Evolutionary conservation across 2,113 vertebrate genomes (phyloP).

Genomic region (Syngnathoides biaculeatus): DNA sequence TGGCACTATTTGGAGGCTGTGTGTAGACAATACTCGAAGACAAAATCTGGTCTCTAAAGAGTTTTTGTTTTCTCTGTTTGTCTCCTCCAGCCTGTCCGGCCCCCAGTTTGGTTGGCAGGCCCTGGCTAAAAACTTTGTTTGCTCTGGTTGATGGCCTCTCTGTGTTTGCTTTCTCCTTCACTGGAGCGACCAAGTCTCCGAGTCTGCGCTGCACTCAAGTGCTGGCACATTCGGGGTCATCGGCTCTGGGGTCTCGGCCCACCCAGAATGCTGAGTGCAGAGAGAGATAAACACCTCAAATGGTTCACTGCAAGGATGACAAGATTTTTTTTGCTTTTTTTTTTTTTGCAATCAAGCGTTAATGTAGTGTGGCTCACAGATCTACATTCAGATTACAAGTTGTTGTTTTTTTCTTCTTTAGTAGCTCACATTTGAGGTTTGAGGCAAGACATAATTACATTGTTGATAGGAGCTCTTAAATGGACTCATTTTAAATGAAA

Average conservation of each 20-base stretch:
- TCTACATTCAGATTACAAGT: slow-evolving; percentile 28
- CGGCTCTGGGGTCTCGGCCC: slow-evolving; percentile 44
- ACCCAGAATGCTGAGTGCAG: slow-evolving; percentile 40
- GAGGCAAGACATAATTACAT: slow-evolving; percentile 47
- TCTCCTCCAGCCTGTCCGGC: slow-evolving; percentile 28
- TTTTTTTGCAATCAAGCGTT: slow-evolving; percentile 21
- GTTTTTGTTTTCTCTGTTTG: slow-evolving; percentile 51
- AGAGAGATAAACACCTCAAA: slow-evolving; percentile 36
- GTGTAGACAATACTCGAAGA: slow-evolving; percentile 34
- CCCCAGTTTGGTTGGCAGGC: slow-evolving; percentile 37
- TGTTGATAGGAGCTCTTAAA: no score
- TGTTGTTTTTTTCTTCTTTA: slow-evolving; percentile 23
- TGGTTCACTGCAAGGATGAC: slow-evolving; percentile 20
- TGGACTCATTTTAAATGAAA: not conserved
- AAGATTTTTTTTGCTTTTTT: slow-evolving; percentile 3
- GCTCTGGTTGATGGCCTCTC: slow-evolving; percentile 56
- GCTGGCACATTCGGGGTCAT: slow-evolving; percentile 46
- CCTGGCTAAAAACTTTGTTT: slow-evolving; percentile 48
- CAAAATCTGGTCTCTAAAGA: slow-evolving; percentile 38
- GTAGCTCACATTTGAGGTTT: slow-evolving; percentile 11
- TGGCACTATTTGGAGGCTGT: slow-evolving; percentile 3
- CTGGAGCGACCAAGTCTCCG: slow-evolving; percentile 45
- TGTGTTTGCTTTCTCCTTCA: slow-evolving; percentile 66
- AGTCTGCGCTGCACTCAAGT: slow-evolving; percentile 39
- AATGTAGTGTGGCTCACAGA: slow-evolving; percentile 17